These are phyloP conservation scores for Dicrurus megarhynchus DNA, from an alignment of 2,113 vertebrate genomes.

Conservation along the genomic window DNA sequence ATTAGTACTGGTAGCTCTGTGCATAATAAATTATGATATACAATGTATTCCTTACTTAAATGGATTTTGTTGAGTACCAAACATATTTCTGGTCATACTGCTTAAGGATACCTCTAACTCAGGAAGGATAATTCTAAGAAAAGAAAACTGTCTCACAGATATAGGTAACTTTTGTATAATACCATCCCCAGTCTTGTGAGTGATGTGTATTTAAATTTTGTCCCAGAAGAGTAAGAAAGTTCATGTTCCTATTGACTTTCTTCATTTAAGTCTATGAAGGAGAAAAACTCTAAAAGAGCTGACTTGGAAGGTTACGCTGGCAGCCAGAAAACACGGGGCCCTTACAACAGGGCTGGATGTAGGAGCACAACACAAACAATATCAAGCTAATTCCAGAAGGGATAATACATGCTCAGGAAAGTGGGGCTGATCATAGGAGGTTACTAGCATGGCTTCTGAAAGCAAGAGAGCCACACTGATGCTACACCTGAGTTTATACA, in stretches of 20 bases:
- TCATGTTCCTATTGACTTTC: neutral
- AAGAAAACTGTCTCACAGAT: neutral
- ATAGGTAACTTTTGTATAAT: constrained; percentile 3
- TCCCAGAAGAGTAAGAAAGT: neutral
- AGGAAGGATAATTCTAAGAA: neutral
- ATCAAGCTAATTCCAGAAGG: neutral
- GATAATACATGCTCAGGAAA: neutral
- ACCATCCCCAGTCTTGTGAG: neutral
- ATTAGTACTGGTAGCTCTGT: neutral
- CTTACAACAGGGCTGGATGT: neutral
- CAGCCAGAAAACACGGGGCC: neutral
- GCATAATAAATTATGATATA: neutral
- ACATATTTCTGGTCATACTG: neutral
- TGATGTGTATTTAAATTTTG: neutral
- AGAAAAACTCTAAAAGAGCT: neutral
- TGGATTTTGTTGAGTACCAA: constrained; percentile 17
- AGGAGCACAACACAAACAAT: neutral
- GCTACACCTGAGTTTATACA: neutral
- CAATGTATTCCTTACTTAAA: neutral
- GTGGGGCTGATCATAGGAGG: neutral
- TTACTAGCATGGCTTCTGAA: neutral
- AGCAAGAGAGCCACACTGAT: neutral
- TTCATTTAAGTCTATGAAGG: neutral
- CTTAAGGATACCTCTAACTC: neutral
- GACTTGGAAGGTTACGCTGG: neutral